Evolutionary conservation across 53 echinoderm and acorn worm genomes (phyloP), one percentile per base, ranked within the genome.

Genomic region (Astropecten irregularis): DNA sequence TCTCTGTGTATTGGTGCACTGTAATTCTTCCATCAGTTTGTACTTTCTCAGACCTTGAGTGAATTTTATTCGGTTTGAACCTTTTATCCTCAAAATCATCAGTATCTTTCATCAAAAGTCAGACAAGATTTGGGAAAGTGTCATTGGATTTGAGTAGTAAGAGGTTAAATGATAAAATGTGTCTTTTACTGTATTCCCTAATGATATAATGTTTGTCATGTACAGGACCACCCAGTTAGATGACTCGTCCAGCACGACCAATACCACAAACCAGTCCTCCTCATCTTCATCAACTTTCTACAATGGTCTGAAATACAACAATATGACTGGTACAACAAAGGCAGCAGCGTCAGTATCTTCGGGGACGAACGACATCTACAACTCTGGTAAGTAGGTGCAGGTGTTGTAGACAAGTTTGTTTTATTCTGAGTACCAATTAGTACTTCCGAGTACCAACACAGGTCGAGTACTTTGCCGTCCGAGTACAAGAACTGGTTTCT

Each of bases 141-240:
- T n/a, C n/a, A n/a, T n/a, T n/a, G n/a, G n/a, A n/a, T n/a, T n/a
- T n/a, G n/a, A n/a, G n/a, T n/a, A n/a, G n/a, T n/a, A n/a, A n/a
- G n/a, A n/a, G n/a, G n/a, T 58, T 8, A 25, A 9, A 9, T 58
- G 28, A 58, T 27, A 26, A 49, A 13, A 6, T 50, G 27, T 46
- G 25, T 14, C 23, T 42, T 1, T 22, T 20, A 18, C 0, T 32
- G 19, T 46, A 21, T 25, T 37, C 30, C 18, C 68, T 46, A 15
- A 3, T 42, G n/a, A n/a, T n/a, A n/a, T n/a, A n/a, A n/a, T n/a
- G n/a, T n/a, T n/a, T n/a, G n/a, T n/a, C n/a, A n/a, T n/a, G n/a
- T 19, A n/a, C 35, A 93, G 93, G 74, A 93, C 93, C 66, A 72
- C 84, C 57, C 93, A 93, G 69, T 50, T 85, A 46, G 93, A 92